These are phyloP conservation scores for Chionomys nivalis DNA, from an alignment of 2,113 vertebrate genomes.

Conservation along the genomic window DNA sequence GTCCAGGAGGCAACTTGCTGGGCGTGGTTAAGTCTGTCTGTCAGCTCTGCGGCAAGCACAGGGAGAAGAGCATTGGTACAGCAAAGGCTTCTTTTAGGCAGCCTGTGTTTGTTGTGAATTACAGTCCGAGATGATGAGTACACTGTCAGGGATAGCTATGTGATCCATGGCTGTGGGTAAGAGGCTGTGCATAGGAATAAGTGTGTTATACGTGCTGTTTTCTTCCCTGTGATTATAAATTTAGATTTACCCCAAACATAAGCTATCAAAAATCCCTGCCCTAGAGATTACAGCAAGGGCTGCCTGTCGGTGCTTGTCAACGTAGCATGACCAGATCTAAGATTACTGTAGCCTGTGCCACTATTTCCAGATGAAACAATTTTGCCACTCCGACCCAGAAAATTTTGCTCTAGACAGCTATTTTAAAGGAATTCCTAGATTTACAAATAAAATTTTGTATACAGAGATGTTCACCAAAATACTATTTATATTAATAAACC, in stretches of 20 bases:
- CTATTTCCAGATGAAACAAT: conserved; percentile 25
- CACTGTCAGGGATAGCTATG: not conserved
- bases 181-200: not conserved
- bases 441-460: not conserved
- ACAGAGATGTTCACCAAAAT: not conserved
- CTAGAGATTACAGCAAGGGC: not conserved
- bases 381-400: not conserved
- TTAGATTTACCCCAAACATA: not conserved
- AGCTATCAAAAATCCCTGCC: not conserved
- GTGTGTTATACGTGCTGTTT: not conserved
- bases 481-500: conserved; percentile 19
- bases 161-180: not conserved
- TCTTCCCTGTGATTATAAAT: not conserved
- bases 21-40: not conserved
- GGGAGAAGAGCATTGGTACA: not conserved
- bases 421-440: conserved; percentile 17
- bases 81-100: not conserved
- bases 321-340: not conserved
- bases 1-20: not conserved
- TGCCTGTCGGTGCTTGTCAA: not conserved
- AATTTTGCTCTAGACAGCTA: not conserved
- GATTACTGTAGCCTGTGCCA: not conserved
- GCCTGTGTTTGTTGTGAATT: not conserved
- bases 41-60: not conserved
- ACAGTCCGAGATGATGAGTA: not conserved